Percentiles rank a stretch among this genome's conserved stretches.
Conservation (phyloP, 2,797 vertebrate genomes). For the Anguilla pacifica region DNA sequence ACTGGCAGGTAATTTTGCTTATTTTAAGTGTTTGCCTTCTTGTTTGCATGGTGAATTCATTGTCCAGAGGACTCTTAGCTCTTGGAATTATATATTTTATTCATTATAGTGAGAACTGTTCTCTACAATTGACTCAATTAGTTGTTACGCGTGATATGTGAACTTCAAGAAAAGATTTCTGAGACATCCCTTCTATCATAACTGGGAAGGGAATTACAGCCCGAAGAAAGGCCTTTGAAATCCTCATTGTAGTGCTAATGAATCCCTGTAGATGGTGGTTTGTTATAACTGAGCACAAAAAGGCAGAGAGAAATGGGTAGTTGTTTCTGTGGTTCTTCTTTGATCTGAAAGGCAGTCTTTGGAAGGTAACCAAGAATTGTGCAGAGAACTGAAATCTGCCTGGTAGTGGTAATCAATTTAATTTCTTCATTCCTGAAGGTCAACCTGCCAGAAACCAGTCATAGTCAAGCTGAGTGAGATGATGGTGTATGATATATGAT, state of each 20-base stretch:
- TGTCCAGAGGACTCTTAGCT: not conserved
- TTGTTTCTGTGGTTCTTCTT: not conserved
- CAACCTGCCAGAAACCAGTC: not conserved
- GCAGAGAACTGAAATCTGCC: not conserved
- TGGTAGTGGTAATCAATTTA: not conserved
- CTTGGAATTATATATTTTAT: constrained; percentile 13
- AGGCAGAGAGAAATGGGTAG: not conserved
- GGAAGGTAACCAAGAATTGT: not conserved
- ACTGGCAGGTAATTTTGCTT: no score
- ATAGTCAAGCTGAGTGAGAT: not conserved
- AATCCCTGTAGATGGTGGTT: not conserved
- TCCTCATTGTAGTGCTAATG: constrained; percentile 14
- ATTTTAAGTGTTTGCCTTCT: no score
- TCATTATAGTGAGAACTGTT: not conserved
- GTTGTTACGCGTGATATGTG: no score
- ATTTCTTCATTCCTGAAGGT: not conserved
- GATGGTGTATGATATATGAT: not conserved
- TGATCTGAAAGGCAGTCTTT: not conserved
- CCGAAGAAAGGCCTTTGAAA: not conserved
- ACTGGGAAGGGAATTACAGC: not conserved
- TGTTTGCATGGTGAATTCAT: no score
- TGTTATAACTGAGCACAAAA: not conserved
- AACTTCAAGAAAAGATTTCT: not conserved
- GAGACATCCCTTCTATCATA: not conserved
- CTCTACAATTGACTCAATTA: not conserved